Conservation (phyloP, 2,888 invertebrate genomes). For the Toxonevra muliebris region DNA sequence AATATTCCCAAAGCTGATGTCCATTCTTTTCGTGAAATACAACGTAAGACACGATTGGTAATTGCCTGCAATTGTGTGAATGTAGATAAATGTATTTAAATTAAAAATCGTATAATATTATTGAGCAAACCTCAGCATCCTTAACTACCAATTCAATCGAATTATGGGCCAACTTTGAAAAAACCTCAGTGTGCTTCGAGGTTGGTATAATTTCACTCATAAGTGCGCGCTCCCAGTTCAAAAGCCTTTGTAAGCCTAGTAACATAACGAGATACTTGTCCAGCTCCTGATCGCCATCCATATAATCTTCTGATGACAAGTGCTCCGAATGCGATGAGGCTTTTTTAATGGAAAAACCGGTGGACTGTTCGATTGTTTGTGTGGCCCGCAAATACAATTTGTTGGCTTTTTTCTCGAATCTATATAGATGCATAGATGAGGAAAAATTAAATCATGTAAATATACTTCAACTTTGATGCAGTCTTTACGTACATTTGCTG, state of each 20-base stretch:
- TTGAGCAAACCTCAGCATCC: slow-evolving; percentile 79
- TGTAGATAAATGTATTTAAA: background rate
- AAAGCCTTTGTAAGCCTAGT: slow-evolving; percentile 82
- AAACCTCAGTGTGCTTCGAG: slow-evolving; percentile 82
- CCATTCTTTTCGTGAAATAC: slow-evolving; percentile 81
- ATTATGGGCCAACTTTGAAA: slow-evolving; percentile 83
- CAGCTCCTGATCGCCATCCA: slow-evolving; percentile 80
- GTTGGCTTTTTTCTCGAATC: slow-evolving; percentile 78
- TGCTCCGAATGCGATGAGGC: slow-evolving; percentile 62
- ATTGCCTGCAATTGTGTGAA: slow-evolving; percentile 69
- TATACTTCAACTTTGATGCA: background rate
- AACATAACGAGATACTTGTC: slow-evolving; percentile 85
- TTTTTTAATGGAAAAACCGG: slow-evolving; percentile 77
- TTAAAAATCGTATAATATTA: background rate
- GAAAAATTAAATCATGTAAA: background rate
- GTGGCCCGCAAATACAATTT: slow-evolving; percentile 85
- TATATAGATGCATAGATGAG: background rate
- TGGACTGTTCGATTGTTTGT: slow-evolving; percentile 83
- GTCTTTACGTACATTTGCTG: slow-evolving; percentile 75
- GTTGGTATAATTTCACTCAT: slow-evolving; percentile 86
- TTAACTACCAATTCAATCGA: slow-evolving; percentile 85
- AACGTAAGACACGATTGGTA: slow-evolving; percentile 77
- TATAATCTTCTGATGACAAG: slow-evolving; percentile 59
- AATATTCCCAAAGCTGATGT: slow-evolving; percentile 82
- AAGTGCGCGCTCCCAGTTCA: slow-evolving; percentile 85